Percentiles rank a stretch among this genome's conserved stretches.
phyloP scores from a whole-genome alignment of 1,140 invertebrate species.

The Diorhabda sublineata region DNA sequence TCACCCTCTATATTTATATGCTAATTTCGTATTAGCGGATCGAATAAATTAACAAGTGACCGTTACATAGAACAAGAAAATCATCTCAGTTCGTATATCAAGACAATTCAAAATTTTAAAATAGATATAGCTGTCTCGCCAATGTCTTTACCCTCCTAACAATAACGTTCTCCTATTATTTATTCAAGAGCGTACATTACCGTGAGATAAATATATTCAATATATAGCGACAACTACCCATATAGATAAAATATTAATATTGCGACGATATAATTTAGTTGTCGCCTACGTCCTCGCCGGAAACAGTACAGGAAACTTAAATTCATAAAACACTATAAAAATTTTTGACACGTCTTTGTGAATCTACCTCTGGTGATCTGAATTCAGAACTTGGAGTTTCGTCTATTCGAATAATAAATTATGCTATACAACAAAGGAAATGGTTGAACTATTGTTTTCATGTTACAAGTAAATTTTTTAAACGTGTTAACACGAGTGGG shows the following conservation, averaged over 20 bases:
- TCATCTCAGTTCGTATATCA: no score
- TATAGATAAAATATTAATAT: conserved; percentile 2
- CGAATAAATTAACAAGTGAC: no score
- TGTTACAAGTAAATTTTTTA: not conserved
- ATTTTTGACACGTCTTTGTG: conserved; percentile 9
- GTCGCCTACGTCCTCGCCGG: conserved; percentile 4
- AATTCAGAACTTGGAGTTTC: conserved; percentile 8
- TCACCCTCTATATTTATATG: no score
- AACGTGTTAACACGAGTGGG: not conserved
- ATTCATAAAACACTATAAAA: conserved; percentile 14
- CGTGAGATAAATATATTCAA: conserved; percentile 1
- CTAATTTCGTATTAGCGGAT: no score
- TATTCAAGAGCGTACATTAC: not conserved
- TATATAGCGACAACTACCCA: not conserved
- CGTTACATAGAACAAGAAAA: no score
- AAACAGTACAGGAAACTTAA: conserved; percentile 11
- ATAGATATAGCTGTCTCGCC: no score
- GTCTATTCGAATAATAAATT: conserved; percentile 7
- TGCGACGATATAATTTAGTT: conserved; percentile 8
- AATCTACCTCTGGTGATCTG: conserved; percentile 8
- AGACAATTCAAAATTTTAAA: no score
- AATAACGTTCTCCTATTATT: not conserved
- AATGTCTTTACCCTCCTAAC: not conserved
- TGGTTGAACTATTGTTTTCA: not conserved
- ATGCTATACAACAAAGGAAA: not conserved